phyloP scores from a whole-genome alignment of 1,140 invertebrate genomes.

The Drosophila auraria region DNA sequence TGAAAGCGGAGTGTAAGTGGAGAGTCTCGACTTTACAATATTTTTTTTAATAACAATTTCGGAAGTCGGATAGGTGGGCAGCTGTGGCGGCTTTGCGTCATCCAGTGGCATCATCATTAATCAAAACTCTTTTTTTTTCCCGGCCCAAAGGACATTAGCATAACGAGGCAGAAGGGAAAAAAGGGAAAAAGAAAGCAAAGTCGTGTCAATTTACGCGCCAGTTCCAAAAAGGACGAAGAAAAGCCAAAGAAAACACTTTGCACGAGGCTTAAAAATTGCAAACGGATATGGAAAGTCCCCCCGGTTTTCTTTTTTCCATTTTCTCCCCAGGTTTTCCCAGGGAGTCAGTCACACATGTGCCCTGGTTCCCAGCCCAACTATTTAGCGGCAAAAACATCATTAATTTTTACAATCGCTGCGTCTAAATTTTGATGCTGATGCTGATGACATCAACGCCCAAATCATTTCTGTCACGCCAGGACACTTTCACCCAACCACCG shows the following conservation, averaged over 20 bases:
- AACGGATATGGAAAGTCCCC: conserved; percentile 72
- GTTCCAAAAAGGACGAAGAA: conserved; percentile 14
- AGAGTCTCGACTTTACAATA: conserved; percentile 33
- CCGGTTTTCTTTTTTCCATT: neutral
- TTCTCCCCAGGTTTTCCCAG: conserved; percentile 6
- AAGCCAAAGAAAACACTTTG: conserved; percentile 55
- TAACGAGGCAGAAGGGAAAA: conserved; percentile 61
- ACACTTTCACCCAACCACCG: conserved; percentile 60
- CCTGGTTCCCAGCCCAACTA: conserved; percentile 70
- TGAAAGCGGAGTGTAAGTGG: conserved; percentile 19
- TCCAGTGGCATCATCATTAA: conserved; percentile 74
- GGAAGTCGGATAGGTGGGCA: conserved; percentile 38
- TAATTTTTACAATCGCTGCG: conserved; percentile 62
- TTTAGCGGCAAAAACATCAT: conserved; percentile 71
- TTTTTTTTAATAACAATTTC: conserved; percentile 40
- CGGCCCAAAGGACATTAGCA: conserved; percentile 67
- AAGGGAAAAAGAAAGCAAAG: conserved; percentile 66
- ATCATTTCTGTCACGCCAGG: conserved; percentile 62
- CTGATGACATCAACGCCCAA: conserved; percentile 77
- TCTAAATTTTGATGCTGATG: conserved; percentile 61
- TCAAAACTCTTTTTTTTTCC: conserved; percentile 77
- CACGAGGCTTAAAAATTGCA: conserved; percentile 71
- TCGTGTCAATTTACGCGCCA: conserved; percentile 77
- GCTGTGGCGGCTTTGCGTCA: conserved; percentile 59
- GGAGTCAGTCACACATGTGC: conserved; percentile 66